A percentile compares a stretch with the other conserved stretches of the same genome.
Evolutionary conservation across 2,888 invertebrate species (phyloP).

Genomic region (Folsomia manolachei): DNA sequence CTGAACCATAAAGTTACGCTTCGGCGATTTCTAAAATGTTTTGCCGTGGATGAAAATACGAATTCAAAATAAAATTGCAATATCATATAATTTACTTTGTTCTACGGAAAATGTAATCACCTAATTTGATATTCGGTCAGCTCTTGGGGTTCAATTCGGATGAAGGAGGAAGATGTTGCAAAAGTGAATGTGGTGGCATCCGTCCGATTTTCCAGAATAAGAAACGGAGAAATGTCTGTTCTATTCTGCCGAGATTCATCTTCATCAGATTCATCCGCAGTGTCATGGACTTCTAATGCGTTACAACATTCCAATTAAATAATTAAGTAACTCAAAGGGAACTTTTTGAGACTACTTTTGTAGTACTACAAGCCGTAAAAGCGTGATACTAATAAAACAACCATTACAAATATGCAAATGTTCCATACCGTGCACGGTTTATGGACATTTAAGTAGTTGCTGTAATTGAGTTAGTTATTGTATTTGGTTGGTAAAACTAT

Average conservation of each 20-base stretch:
- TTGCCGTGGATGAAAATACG: too few species aligned
- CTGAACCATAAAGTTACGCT: conserved; percentile 77
- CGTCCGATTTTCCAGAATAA: conserved; percentile 20
- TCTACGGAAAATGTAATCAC: conserved; percentile 56
- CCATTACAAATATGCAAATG: too few species aligned
- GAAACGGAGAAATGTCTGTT: background rate
- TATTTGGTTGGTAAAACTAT: background rate
- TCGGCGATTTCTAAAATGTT: conserved; percentile 40
- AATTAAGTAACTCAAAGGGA: too few species aligned
- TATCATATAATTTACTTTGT: conserved; percentile 1
- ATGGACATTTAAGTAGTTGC: background rate
- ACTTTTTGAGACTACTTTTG: too few species aligned
- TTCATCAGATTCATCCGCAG: background rate
- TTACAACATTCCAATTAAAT: background rate
- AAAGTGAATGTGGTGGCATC: conserved; percentile 86
- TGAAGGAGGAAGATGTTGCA: conserved; percentile 83
- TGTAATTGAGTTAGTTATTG: background rate
- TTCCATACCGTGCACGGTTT: too few species aligned
- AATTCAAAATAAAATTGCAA: background rate
- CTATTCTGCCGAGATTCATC: background rate
- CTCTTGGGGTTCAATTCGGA: conserved; percentile 84
- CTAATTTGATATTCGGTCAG: conserved; percentile 85
- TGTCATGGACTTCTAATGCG: background rate
- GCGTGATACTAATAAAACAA: too few species aligned
- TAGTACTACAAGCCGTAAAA: too few species aligned